These are phyloP conservation scores for Eutrigla gurnardus DNA, from an alignment of 2,797 vertebrate species.

Conservation along the genomic window DNA sequence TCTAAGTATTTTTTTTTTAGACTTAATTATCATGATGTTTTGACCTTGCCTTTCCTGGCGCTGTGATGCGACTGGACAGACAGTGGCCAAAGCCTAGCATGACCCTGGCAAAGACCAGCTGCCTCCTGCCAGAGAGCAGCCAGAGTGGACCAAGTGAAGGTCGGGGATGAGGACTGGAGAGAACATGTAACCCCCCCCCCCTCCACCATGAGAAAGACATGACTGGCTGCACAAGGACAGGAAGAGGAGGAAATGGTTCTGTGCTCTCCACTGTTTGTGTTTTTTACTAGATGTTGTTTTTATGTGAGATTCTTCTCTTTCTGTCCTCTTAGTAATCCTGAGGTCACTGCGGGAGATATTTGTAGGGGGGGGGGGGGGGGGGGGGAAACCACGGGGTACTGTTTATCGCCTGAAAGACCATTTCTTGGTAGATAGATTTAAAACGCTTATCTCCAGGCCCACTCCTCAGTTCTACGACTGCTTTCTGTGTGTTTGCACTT, in stretches of 20 bases:
- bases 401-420: slow-evolving; percentile 52
- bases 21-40: slow-evolving; percentile 36
- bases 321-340: slow-evolving; percentile 7
- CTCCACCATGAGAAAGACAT: slow-evolving; percentile 43
- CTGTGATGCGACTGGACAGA: slow-evolving; percentile 63
- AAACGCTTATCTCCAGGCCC: slow-evolving; percentile 79
- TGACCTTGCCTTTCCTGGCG: slow-evolving; percentile 74
- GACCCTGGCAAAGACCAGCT: slow-evolving; percentile 77
- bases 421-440: slow-evolving; percentile 59
- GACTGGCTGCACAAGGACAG: slow-evolving; percentile 26
- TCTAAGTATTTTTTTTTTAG: slow-evolving; percentile 3
- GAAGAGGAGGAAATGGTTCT: slow-evolving; percentile 9
- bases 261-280: slow-evolving; percentile 2
- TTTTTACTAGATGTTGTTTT: slow-evolving; percentile 12
- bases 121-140: slow-evolving; percentile 70
- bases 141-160: slow-evolving; percentile 70
- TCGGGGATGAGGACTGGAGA: slow-evolving; percentile 66
- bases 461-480: slow-evolving; percentile 59
- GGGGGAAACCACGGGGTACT: not conserved
- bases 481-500: slow-evolving; percentile 72
- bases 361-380: not conserved
- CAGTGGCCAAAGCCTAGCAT: slow-evolving; percentile 75
- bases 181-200: slow-evolving; percentile 60
- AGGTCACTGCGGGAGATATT: not conserved
- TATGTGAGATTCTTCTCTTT: slow-evolving; percentile 10